Evolutionary conservation across 2,797 vertebrate genomes (phyloP).

Genomic region (Pseudochromis fuscus): DNA sequence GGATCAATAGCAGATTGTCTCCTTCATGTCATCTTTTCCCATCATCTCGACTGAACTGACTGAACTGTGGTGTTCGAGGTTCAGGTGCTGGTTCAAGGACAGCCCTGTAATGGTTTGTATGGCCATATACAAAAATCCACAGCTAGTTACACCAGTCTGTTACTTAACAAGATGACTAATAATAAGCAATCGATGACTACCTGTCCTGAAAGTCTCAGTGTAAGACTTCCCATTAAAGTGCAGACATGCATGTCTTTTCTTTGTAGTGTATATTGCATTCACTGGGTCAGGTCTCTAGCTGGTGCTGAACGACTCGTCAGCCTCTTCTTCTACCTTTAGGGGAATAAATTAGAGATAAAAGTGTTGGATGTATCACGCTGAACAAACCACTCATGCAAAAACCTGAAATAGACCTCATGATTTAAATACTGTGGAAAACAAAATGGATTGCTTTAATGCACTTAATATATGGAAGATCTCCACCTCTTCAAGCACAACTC

Average conservation of each 20-base stretch:
- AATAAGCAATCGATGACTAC: not conserved
- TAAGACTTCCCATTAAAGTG: not conserved
- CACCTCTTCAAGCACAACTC: constrained; percentile 48
- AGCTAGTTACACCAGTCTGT: not conserved
- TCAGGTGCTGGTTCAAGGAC: constrained; percentile 6
- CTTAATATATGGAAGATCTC: constrained; percentile 28
- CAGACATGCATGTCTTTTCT: constrained; percentile 11
- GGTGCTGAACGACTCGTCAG: constrained; percentile 16
- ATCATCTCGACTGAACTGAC: constrained; percentile 17
- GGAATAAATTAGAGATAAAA: constrained; percentile 33
- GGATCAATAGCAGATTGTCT: constrained; percentile 60
- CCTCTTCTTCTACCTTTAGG: constrained; percentile 19
- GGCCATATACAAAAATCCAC: constrained; percentile 4
- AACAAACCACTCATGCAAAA: constrained; percentile 28
- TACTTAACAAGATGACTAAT: constrained; percentile 7
- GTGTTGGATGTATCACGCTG: constrained; percentile 15
- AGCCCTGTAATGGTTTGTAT: not conserved
- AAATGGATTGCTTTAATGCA: constrained; percentile 24
- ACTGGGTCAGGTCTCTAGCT: constrained; percentile 15
- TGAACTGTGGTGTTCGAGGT: constrained; percentile 13
- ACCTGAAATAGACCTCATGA: constrained; percentile 27
- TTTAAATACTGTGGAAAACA: constrained; percentile 29
- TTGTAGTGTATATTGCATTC: not conserved
- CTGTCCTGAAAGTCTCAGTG: not conserved
- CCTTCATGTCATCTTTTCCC: constrained; percentile 35